Conservation (phyloP, 1,140 invertebrate genomes). For the Dinothrombium tinctorium region DNA sequence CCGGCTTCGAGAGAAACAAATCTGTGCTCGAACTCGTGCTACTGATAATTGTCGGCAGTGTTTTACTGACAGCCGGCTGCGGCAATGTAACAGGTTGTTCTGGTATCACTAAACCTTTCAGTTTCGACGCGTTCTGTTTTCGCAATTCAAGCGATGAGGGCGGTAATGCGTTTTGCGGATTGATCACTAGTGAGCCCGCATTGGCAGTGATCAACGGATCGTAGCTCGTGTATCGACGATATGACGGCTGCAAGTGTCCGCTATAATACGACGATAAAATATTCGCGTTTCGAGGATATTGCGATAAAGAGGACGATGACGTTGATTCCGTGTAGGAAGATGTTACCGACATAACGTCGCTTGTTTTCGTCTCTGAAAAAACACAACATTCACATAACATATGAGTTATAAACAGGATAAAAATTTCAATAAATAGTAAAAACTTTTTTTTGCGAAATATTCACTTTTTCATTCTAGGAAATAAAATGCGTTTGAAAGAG, state of each 20-base stretch:
- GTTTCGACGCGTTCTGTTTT: conserved; percentile 48
- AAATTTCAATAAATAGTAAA: too few species aligned
- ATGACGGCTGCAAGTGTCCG: conserved; percentile 5
- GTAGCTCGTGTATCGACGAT: conserved; percentile 2
- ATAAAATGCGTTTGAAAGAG: too few species aligned
- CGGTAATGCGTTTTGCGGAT: not conserved
- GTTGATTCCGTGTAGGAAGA: not conserved
- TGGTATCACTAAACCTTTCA: conserved; percentile 59
- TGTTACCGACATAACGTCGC: too few species aligned
- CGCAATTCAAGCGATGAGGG: conserved; percentile 34
- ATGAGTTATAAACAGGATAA: too few species aligned
- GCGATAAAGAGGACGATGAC: conserved; percentile 1
- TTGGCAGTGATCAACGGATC: not conserved
- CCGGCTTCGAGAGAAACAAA: not conserved
- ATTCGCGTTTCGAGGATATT: not conserved
- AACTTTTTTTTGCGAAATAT: too few species aligned
- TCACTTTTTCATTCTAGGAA: too few species aligned
- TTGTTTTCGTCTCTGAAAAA: too few species aligned
- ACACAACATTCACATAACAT: too few species aligned
- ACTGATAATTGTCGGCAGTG: conserved; percentile 54
- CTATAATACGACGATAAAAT: too few species aligned
- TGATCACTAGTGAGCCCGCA: not conserved
- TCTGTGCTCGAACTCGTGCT: conserved; percentile 18
- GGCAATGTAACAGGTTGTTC: conserved; percentile 24
- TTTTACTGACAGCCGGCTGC: conserved; percentile 12